phyloP scores from a whole-genome alignment of 2,113 vertebrate species.

The Plotosus lineatus region DNA sequence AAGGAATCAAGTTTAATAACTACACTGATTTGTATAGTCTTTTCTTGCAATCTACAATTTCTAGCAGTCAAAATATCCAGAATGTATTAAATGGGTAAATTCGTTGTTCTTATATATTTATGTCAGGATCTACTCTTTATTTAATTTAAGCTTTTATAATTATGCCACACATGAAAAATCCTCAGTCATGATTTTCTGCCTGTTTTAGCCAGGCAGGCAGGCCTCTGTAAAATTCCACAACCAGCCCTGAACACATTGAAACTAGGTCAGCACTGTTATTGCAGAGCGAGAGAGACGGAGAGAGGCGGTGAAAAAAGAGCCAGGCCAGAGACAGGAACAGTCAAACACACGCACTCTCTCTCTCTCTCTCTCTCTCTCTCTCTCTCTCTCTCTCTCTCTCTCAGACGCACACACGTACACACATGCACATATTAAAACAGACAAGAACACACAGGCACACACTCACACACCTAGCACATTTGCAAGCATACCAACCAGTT shows the following conservation, averaged over 20 bases:
- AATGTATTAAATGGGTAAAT: not conserved
- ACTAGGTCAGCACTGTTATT: slow-evolving; percentile 86
- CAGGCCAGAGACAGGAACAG: slow-evolving; percentile 48
- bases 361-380: not conserved
- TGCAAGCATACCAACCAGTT: slow-evolving; percentile 37
- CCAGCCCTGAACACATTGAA: slow-evolving; percentile 82
- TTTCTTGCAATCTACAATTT: not conserved
- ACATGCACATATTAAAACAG: slow-evolving; percentile 46
- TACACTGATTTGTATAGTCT: not conserved
- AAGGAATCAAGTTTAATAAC: not conserved
- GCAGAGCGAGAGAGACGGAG: slow-evolving; percentile 73
- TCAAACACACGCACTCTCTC: slow-evolving; percentile 34
- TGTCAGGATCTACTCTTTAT: slow-evolving; percentile 1
- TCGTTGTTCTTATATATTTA: not conserved
- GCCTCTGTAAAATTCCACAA: slow-evolving; percentile 86
- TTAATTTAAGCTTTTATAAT: slow-evolving; percentile 57
- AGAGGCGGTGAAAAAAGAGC: slow-evolving; percentile 48
- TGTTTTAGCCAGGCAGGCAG: slow-evolving; percentile 76
- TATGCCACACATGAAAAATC: slow-evolving; percentile 73
- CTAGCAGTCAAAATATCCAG: not conserved
- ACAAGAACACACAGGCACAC: slow-evolving; percentile 43
- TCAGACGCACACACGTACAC: slow-evolving; percentile 25
- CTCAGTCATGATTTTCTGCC: slow-evolving; percentile 79
- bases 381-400: slow-evolving; percentile 40
- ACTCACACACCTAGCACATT: slow-evolving; percentile 47